Percentiles rank a stretch among this genome's conserved stretches.
These are phyloP conservation scores for Halictus quadricinctus DNA, from an alignment of 2,888 invertebrate species.

Conservation along the genomic window DNA sequence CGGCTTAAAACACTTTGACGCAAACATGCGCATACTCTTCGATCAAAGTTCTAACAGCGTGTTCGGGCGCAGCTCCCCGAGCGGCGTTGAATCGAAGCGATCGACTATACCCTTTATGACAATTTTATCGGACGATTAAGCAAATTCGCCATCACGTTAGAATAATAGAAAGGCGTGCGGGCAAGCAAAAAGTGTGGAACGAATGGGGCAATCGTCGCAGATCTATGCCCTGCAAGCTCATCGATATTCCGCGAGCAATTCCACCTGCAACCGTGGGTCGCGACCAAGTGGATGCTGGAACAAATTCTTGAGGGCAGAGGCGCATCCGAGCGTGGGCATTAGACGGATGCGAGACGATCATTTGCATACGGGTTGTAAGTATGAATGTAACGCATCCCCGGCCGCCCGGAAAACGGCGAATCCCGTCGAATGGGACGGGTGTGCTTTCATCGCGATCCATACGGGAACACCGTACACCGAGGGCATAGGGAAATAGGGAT, in stretches of 20 bases:
- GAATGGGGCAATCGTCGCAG: conserved; percentile 16
- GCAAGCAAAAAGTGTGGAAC: not conserved
- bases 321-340: conserved; percentile 21
- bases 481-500: conserved; percentile 42
- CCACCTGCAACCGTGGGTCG: conserved; percentile 2
- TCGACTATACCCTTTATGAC: not conserved
- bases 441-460: conserved; percentile 38
- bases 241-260: conserved; percentile 45
- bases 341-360: conserved; percentile 39
- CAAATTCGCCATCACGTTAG: not conserved
- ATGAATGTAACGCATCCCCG: conserved; percentile 23
- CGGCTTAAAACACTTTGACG: too few species aligned
- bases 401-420: conserved; percentile 11
- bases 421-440: conserved; percentile 16
- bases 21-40: not conserved
- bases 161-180: not conserved
- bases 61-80: not conserved
- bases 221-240: not conserved
- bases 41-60: not conserved
- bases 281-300: conserved; percentile 27
- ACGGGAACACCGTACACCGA: conserved; percentile 7
- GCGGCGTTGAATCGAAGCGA: not conserved
- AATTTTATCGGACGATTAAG: not conserved
- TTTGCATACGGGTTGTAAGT: conserved; percentile 50
- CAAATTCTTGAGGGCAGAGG: conserved; percentile 30